Conservation (phyloP, 2,888 invertebrate species). For the Eristalis pertinax region DNA sequence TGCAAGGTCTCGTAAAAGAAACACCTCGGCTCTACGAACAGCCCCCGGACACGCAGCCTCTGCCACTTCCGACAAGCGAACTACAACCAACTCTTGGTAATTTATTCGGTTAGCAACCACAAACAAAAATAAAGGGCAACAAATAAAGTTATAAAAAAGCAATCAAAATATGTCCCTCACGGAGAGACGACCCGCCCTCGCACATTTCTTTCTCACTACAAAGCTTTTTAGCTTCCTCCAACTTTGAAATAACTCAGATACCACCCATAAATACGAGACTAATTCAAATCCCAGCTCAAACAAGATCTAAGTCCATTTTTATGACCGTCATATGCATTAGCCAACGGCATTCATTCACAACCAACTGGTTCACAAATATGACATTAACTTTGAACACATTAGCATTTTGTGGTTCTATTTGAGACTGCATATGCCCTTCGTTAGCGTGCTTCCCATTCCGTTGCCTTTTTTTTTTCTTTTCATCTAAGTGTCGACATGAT, state of each 20-base stretch:
- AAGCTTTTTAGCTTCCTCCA: background rate
- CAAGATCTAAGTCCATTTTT: background rate
- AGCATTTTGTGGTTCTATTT: background rate
- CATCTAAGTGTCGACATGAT: background rate
- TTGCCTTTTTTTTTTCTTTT: no score
- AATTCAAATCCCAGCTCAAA: background rate
- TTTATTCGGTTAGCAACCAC: background rate
- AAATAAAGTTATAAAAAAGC: background rate
- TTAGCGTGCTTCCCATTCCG: background rate
- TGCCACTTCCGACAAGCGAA: background rate
- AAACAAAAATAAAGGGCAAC: background rate
- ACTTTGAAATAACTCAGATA: background rate
- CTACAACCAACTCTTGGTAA: background rate
- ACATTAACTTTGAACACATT: background rate
- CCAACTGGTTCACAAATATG: background rate
- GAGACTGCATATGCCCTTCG: background rate
- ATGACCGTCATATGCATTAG: background rate
- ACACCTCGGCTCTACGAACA: no score
- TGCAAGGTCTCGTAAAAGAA: no score
- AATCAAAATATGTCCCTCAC: background rate
- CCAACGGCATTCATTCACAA: background rate
- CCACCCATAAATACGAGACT: background rate
- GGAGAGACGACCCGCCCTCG: background rate
- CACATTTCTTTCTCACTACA: background rate
- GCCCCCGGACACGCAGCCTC: no score